Evolutionary conservation across 2,888 invertebrate species (phyloP), one percentile per base, ranked within the genome.

Genomic region (Nycteola revayana): DNA sequence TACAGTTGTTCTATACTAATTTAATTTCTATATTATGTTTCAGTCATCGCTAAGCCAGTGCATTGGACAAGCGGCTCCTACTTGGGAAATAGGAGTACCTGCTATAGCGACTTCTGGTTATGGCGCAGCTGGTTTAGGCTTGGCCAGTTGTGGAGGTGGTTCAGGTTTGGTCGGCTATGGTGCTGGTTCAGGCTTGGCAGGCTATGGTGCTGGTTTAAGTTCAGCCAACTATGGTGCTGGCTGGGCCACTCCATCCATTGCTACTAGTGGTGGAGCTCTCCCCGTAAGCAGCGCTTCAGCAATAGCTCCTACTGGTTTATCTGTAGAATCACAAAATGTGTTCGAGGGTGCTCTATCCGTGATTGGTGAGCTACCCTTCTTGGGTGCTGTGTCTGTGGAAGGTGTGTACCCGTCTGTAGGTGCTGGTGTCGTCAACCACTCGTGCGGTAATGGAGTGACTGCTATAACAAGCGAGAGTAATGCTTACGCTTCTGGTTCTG

Each of bases 301-400:
- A 1, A 40, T 66, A 17, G 34, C 66, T 1, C 72, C 75, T 4
- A 50, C 49, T 7, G 77, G 79, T 1, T 49, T 78, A n/a, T 49
- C 59, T 1, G 57, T 78, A 6, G 32, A 54, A 1, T 74, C 77
- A 17, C 73, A 76, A 5, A 78, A 77, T 28, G 47, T 43, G 0
- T 66, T 61, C 27, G 74, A 73, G 44, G 78, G 78, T 9, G 27
- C 56, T 10, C 36, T 79, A 1, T 36, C 50, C 0, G 65, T 72
- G 0, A 49, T 45, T 9, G 79, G 80, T 24, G 60, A 74, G 28
- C 35, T 80, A 9, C 79, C 75, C 1, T 74, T 79, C 56, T 28
- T 75, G 1, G 68, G 74, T 3, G 58, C 73, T 7, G 71, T 69
- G 0, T 64, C 41, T 6, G 22, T 79, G 18, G 64, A 71, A 23